phyloP scores from a whole-genome alignment of 1,140 invertebrate species.

The Uloborus diversus region DNA sequence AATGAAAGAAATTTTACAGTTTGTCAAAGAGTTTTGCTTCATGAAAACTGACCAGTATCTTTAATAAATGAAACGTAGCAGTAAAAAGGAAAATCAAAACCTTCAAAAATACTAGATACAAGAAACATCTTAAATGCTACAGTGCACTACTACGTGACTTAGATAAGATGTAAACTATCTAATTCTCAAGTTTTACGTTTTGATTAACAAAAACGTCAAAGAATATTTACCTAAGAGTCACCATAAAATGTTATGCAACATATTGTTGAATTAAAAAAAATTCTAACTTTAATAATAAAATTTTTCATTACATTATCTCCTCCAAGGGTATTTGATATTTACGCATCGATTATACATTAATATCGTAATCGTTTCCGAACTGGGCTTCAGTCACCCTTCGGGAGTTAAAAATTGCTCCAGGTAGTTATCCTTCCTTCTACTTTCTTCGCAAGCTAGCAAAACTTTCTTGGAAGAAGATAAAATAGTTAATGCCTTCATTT shows the following conservation, averaged over 20 bases:
- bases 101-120: not conserved
- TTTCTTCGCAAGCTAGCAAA: not conserved
- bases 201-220: no score
- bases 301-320: constrained; percentile 28
- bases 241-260: constrained; percentile 22
- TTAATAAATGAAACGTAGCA: no score
- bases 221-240: not conserved
- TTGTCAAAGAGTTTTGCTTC: no score
- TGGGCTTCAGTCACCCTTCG: constrained; percentile 35
- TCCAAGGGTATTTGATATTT: constrained; percentile 46
- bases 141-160: not conserved
- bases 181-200: no score
- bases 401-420: constrained; percentile 31
- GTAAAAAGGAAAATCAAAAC: not conserved
- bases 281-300: constrained; percentile 46
- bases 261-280: constrained; percentile 22
- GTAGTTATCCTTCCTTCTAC: not conserved
- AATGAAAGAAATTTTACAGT: no score
- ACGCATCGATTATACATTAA: constrained; percentile 48
- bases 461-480: no score
- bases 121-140: not conserved
- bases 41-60: no score
- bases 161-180: not conserved
- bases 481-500: no score
- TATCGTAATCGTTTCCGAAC: constrained; percentile 53